phyloP scores from a whole-genome alignment of 2,888 invertebrate species.

The Tetragonisca angustula region DNA sequence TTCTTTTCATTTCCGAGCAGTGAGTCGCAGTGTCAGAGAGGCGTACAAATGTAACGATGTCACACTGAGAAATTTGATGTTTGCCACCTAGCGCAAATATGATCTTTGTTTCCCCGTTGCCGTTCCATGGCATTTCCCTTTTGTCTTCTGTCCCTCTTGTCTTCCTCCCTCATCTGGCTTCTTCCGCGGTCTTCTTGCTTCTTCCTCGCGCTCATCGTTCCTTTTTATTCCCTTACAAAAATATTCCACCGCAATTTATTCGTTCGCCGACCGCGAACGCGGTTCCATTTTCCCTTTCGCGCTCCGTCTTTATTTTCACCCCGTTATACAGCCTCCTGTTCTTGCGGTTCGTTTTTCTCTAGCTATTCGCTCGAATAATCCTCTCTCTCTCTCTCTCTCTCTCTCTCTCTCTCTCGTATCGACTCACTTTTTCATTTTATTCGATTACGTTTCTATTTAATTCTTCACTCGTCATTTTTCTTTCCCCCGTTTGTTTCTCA shows the following conservation, averaged over 20 bases:
- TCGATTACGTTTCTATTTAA: neutral
- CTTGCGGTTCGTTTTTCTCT: neutral
- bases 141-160: neutral
- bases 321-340: neutral
- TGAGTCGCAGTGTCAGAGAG: too few relatives aligned
- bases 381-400: neutral
- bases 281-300: neutral
- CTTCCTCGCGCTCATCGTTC: neutral
- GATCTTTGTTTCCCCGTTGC: too few relatives aligned
- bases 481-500: neutral
- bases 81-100: too few relatives aligned
- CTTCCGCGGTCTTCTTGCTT: neutral
- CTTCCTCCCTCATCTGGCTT: constrained; percentile 1
- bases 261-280: neutral
- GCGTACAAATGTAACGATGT: too few relatives aligned
- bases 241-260: constrained; percentile 10
- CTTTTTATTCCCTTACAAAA: neutral
- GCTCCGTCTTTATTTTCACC: neutral
- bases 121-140: neutral
- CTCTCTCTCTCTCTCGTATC: neutral
- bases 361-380: neutral
- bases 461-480: neutral
- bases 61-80: too few relatives aligned
- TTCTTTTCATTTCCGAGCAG: too few relatives aligned
- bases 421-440: neutral